Base-by-base conservation (phyloP, 2,797 vertebrate genomes). In the Cichlasoma orientale region DNA sequence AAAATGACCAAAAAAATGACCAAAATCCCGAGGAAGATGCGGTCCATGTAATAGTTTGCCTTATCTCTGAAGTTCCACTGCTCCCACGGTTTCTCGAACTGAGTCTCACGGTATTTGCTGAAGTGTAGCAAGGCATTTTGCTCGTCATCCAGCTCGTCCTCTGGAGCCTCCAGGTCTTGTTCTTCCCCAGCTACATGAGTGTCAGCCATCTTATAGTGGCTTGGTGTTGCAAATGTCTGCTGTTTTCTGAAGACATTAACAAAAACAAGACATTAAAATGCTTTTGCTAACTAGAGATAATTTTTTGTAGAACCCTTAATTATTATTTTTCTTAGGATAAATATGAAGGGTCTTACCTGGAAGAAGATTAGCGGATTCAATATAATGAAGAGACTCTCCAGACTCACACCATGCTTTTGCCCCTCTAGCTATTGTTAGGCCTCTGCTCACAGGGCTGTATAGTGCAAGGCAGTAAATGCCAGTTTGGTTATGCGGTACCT, bases 21-120 rank as follows among this genome's bases (percentile, higher is more conserved):
- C 13, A 96, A 69, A 44, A 96, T 27, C 19, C 72, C 70, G 0
- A 96, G 76, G 83, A 96, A 96, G 36, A 94, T 66, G 16, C 94
- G 94, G 81, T 96, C 95, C 0, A 94, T 13, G 27, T 75, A 92
- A 85, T 91, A 93, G 61, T 69, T 91, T 12, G 92, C 59, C 68
- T 93, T 96, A 88, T 96, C 94, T 74, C 75, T 92, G 75, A 90
- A 89, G 7, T 92, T 94, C 90, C 94, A 94, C 79, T 95, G 94
- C 18, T 92, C 80, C 95, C 95, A 95, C 0, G 95, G 94, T 12
- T 92, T 69, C 0, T 85, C 75, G 1, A 44, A 90, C 1, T 88
- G 89, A 9, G 70, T 57, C 36, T 95, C 95, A 0, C 4, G 19
- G 50, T 91, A 93, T 59, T 78, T 91, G 44, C 92, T 31, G 3